Base-by-base conservation (phyloP, 2,888 invertebrate genomes). In the Lithophane leautieri region DNA sequence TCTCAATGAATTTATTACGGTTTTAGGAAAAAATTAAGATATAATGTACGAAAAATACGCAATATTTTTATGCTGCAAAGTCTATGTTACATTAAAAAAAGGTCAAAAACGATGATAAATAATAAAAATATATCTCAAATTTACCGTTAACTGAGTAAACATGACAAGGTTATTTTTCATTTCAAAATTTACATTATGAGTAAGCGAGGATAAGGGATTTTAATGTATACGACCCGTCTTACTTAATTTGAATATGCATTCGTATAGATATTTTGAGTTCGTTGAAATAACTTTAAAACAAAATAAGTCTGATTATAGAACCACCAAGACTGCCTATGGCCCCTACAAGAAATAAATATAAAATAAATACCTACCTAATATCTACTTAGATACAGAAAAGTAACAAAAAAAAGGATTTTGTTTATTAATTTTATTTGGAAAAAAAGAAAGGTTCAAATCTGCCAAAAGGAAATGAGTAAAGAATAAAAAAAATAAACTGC, bases 191-290 rank as follows among this genome's bases (percentile, higher is more conserved):
- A 82, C 84, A 79, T 79, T 84, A 62, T 84, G 86, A 70, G 77
- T 85, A 86, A 81, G 78, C 73, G 76, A 79, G 81, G 60, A 81
- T 83, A 79, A 83, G 70, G 79, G 70, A 76, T 80, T 83, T 85
- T 89, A 91, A 93, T 89, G 71, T 85, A 91, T 90, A 78, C 89
- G 84, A 92, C 91, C 93, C 63, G 79, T 88, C 83, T 92, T 92
- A 19, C 93, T 82, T 68, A 60, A 90, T 93, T 93, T 94, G 89
- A 93, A 94, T 94, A 93, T 92, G 89, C 90, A 93, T 91, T 84
- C 84, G 76, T 78, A 80, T 52, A 86, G 67, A 88, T 89, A 85
- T 85, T 52, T 73, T 72, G n/a, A 74, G 9, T 56, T 44, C 16
- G 16, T 19, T 54, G n/a, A n/a, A 44, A 54, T 19, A 34, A n/a